These are phyloP conservation scores for Alsophila aescularia DNA, from an alignment of 2,888 invertebrate genomes.

Conservation along the genomic window DNA sequence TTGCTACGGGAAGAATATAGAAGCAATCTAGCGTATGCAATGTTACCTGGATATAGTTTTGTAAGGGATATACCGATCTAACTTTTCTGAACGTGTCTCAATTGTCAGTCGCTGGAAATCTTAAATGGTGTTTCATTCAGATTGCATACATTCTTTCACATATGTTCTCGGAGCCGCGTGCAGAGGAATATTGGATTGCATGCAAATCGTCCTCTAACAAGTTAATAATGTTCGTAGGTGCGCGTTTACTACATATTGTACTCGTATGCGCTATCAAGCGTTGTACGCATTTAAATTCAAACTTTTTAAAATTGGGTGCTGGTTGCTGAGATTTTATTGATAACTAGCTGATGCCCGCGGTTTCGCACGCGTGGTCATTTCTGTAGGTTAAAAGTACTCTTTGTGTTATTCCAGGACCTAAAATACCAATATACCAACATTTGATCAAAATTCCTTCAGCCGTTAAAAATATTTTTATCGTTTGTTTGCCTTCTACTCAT, in stretches of 20 bases:
- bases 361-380: too few species aligned
- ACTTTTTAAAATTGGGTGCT: constrained; percentile 1
- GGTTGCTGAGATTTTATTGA: background rate
- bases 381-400: too few species aligned
- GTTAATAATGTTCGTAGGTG: constrained; percentile 13
- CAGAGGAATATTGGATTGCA: constrained; percentile 21
- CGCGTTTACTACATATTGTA: constrained; percentile 10
- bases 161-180: constrained; percentile 23
- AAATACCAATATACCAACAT: too few species aligned
- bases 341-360: too few species aligned
- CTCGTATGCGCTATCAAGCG: constrained; percentile 8
- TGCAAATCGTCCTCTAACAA: constrained; percentile 17
- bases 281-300: background rate
- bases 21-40: constrained; percentile 26
- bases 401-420: too few species aligned
- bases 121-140: constrained; percentile 30
- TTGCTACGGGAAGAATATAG: constrained; percentile 25
- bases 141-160: constrained; percentile 25
- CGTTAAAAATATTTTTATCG: too few species aligned
- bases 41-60: constrained; percentile 16
- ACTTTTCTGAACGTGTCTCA: constrained; percentile 17
- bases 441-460: too few species aligned
- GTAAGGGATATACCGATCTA: constrained; percentile 11
- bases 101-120: constrained; percentile 22
- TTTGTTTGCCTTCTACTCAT: too few species aligned